Conservation (phyloP, 2,113 vertebrate genomes). For the Apeltes quadracus region DNA sequence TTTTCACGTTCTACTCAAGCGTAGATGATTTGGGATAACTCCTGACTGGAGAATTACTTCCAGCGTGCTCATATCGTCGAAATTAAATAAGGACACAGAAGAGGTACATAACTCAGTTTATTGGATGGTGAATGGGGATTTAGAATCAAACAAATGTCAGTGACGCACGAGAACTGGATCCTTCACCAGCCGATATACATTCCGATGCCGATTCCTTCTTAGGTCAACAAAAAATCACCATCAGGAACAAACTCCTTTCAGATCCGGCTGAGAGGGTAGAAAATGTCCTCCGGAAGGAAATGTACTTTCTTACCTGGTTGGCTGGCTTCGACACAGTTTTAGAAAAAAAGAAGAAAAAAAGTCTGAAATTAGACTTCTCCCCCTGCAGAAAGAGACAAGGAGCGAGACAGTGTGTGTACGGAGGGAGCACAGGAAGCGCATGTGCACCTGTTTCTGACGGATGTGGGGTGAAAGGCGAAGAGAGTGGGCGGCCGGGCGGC, state of each 20-base stretch:
- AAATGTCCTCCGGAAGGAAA: conserved; percentile 34
- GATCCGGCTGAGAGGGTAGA: conserved; percentile 10
- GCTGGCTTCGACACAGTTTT: conserved; percentile 20
- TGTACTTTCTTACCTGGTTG: conserved; percentile 32
- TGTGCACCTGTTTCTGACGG: conserved; percentile 63
- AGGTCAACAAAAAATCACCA: conserved; percentile 28
- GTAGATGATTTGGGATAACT: conserved; percentile 43
- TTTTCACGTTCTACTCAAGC: conserved; percentile 37
- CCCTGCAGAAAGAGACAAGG: conserved; percentile 28
- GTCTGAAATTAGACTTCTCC: conserved; percentile 34
- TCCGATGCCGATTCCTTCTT: conserved; percentile 47
- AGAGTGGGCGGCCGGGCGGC: conserved; percentile 50
- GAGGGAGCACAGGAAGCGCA: conserved; percentile 16
- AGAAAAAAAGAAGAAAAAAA: not conserved
- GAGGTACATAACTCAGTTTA: conserved; percentile 14
- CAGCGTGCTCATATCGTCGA: conserved; percentile 29
- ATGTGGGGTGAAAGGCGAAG: conserved; percentile 70
- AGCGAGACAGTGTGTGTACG: not conserved
- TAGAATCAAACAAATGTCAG: conserved; percentile 40
- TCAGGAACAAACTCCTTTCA: not conserved
- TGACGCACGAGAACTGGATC: conserved; percentile 6
- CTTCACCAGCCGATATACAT: conserved; percentile 17
- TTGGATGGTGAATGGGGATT: conserved; percentile 24
- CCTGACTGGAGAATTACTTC: conserved; percentile 37
- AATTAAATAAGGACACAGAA: conserved; percentile 37